Evolutionary conservation across 2,888 invertebrate genomes (phyloP).

Genomic region (Andrena praecox): DNA sequence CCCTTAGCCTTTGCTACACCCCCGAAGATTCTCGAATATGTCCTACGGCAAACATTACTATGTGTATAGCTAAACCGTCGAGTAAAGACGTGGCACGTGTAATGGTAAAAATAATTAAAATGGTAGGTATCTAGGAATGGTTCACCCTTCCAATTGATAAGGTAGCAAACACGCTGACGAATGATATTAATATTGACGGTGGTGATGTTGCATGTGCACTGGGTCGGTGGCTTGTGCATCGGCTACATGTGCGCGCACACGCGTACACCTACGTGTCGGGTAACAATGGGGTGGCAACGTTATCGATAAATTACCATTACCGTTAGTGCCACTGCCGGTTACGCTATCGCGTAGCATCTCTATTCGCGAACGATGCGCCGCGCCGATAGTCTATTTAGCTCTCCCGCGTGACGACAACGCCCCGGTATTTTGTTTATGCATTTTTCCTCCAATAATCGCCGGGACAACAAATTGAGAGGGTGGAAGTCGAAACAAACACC

Average conservation of each 20-base stretch:
- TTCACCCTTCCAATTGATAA: constrained; percentile 34
- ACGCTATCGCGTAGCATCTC: constrained; percentile 59
- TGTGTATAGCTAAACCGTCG: neutral
- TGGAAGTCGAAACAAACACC: neutral
- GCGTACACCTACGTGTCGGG: constrained; percentile 27
- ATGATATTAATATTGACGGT: constrained; percentile 55
- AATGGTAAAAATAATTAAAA: neutral
- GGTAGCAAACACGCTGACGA: constrained; percentile 47
- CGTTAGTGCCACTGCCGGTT: constrained; percentile 59
- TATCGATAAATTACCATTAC: constrained; percentile 66
- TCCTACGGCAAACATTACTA: neutral
- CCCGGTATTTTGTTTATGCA: neutral
- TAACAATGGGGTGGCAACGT: constrained; percentile 63
- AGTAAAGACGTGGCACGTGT: neutral
- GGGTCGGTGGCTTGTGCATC: neutral
- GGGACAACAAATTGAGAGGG: neutral
- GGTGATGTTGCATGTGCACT: neutral
- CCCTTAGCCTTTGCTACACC: no score
- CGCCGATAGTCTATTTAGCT: constrained; percentile 54
- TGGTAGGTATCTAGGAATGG: neutral
- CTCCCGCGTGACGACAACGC: constrained; percentile 33
- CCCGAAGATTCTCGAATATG: no score
- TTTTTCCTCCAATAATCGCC: neutral
- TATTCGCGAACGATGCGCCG: constrained; percentile 55
- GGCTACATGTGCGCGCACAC: constrained; percentile 6